Base-by-base conservation (phyloP, 30 jellyfish, hydroid and myxozoan genomes). In the Nemopilema nomurai region DNA sequence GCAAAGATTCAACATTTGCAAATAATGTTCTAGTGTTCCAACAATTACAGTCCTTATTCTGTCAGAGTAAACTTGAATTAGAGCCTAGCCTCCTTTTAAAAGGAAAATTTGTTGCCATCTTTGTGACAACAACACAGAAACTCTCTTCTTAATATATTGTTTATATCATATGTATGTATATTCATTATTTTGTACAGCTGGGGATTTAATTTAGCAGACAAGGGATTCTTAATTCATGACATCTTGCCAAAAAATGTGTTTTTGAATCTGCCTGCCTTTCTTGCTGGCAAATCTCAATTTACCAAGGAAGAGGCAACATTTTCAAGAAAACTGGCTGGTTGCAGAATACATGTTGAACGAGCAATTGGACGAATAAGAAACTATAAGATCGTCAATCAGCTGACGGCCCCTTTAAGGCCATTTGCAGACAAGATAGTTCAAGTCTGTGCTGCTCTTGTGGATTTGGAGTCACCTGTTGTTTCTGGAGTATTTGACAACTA, bases 391-490 rank as follows among this genome's bases (percentile, higher is more conserved):
- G 31, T 74, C 0, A 29, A 74, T 1, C 50, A 32, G 26, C 26
- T 74, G 7, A 32, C 22, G 28, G 76, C 84, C 84, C 51, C 84
- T 32, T 49, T 74, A 70, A 23, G 84, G 33, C 77, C 84, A 28
- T 74, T 74, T 74, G 84, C 71, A 28, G 71, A 74, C 49, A 74
- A 7, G 50, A 74, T 74, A 23, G 84, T 74, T 74, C 84, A 74
- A 1, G 77, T 70, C 32, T 70, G 81, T 70, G 81, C 81, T 27
- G 63, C 52, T 25, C 63, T 70, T 20, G 81, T 70, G 25, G 32
- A 70, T 32, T 29, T 70, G 81, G 69, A 70, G 32, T 20, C 81
- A 70, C 81, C 69, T 20, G 32, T 70, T 29, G 24, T 70, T 70
- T 20, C 81, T 19, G 81, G 67, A 0, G 52, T 70, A 20, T 70